These are phyloP conservation scores for Conchocele bisecta DNA, from an alignment of 2,888 invertebrate species.

Conservation along the genomic window DNA sequence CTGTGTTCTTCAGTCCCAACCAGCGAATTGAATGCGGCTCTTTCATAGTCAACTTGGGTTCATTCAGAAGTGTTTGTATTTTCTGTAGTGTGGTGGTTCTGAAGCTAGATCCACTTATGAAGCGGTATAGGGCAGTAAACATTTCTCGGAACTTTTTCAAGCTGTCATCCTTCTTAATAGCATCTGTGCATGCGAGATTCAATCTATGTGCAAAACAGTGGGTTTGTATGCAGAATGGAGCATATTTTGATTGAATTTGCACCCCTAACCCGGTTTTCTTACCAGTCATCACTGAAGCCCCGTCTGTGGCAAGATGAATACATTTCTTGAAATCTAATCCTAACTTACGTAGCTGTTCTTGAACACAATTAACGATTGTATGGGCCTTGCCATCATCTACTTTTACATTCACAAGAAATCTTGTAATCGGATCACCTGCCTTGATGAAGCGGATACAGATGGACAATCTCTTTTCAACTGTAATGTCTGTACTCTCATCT, in stretches of 20 bases:
- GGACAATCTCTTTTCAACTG: conserved; percentile 28
- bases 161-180: conserved; percentile 43
- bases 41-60: conserved; percentile 43
- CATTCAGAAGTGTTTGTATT: conserved; percentile 40
- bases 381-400: conserved; percentile 20
- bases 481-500: conserved; percentile 50
- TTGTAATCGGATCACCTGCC: no score
- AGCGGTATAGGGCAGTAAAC: conserved; percentile 43
- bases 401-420: no score
- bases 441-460: conserved; percentile 43
- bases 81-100: conserved; percentile 34
- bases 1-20: conserved; percentile 49
- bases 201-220: conserved; percentile 48
- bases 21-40: conserved; percentile 50
- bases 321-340: conserved; percentile 21
- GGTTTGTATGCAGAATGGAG: conserved; percentile 43
- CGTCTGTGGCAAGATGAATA: conserved; percentile 46
- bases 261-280: conserved; percentile 35
- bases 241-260: conserved; percentile 32
- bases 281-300: conserved; percentile 47
- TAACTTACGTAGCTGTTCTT: neutral
- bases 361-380: conserved; percentile 17
- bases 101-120: conserved; percentile 41
- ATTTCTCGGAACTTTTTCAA: conserved; percentile 45
- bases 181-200: conserved; percentile 44